Conservation (phyloP, 2,888 invertebrate genomes). For the Clistopyga incitator region DNA sequence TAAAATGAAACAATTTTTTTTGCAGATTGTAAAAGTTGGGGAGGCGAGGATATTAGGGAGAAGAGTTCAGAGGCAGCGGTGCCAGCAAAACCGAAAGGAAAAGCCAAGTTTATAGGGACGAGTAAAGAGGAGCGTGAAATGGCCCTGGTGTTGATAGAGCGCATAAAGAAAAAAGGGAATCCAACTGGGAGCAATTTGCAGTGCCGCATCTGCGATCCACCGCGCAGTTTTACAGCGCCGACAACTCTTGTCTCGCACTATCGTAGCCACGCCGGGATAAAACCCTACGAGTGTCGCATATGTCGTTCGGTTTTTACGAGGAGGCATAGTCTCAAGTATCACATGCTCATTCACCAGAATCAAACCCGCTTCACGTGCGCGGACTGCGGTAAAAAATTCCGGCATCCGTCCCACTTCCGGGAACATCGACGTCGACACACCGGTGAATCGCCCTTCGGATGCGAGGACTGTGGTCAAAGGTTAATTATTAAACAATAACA, state of each 20-base stretch:
- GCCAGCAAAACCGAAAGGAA: slow-evolving; percentile 83
- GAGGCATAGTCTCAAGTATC: slow-evolving; percentile 87
- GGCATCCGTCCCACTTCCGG: slow-evolving; percentile 87
- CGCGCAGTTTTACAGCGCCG: slow-evolving; percentile 86
- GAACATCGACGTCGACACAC: slow-evolving; percentile 87
- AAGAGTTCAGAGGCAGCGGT: slow-evolving; percentile 61
- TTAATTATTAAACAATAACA: no score
- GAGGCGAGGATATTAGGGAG: slow-evolving; percentile 56
- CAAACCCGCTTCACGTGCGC: slow-evolving; percentile 86
- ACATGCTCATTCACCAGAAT: slow-evolving; percentile 87
- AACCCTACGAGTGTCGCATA: slow-evolving; percentile 86
- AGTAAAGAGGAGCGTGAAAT: slow-evolving; percentile 85
- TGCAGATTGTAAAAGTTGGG: slow-evolving; percentile 66
- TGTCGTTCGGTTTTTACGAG: slow-evolving; percentile 87
- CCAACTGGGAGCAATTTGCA: slow-evolving; percentile 83
- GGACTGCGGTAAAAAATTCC: slow-evolving; percentile 86
- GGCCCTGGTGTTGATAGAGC: slow-evolving; percentile 85
- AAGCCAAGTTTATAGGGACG: slow-evolving; percentile 85
- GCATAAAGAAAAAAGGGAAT: slow-evolving; percentile 83
- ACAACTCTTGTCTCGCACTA: slow-evolving; percentile 87
- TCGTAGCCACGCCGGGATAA: slow-evolving; percentile 87
- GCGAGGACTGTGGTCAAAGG: slow-evolving; percentile 84
- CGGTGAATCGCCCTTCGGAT: slow-evolving; percentile 85
- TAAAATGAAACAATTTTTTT: not conserved
- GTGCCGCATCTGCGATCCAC: slow-evolving; percentile 86